Base-by-base conservation (phyloP, 2,797 vertebrate species). In the Periophthalmus magnuspinnatus region DNA sequence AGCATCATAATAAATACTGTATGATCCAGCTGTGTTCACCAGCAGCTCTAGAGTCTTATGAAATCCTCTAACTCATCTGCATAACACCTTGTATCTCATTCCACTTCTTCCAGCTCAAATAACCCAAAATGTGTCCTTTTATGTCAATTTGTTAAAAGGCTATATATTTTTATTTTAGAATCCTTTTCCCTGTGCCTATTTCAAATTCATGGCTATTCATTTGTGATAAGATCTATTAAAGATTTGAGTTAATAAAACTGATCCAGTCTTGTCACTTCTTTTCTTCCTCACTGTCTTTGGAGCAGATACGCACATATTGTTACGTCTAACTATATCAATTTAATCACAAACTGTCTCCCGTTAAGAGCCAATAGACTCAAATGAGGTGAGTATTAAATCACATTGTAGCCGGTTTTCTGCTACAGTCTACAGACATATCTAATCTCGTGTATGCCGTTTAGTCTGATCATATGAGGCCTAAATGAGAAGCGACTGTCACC, bases 101-200 rank as follows among this genome's bases (percentile, higher is more conserved):
- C 77, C 64, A 70, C 58, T 80, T 63, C 65, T 72, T 85, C 66
- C 75, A 60, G 45, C 71, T 77, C 38, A 59, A 61, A 77, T 50
- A n/a, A 66, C 66, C 52, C 24, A 71, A 48, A 85, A 66, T 74
- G 57, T 69, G 76, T 78, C 60, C 75, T 69, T 67, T 68, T 77
- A 67, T 72, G 75, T 61, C 41, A 66, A 36, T n/a, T 50, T 50
- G 16, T 33, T 8, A 9, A 36, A 57, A 68, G 10, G 59, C 48
- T 69, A 21, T 63, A 45, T 50, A 65, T 33, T 33, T 65, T 65
- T 65, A 32, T 33, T 65, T 65, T 65, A 32, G 13, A 50, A 33
- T 33, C 24, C 17, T 48, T 24, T 3, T 32, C 32, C 24, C 10
- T 28, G 24, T 50, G 16, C 24, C 63, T 65, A 65, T 50, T 65